Base-by-base conservation (phyloP, 2,113 vertebrate genomes). In the Lasiurus borealis region DNA sequence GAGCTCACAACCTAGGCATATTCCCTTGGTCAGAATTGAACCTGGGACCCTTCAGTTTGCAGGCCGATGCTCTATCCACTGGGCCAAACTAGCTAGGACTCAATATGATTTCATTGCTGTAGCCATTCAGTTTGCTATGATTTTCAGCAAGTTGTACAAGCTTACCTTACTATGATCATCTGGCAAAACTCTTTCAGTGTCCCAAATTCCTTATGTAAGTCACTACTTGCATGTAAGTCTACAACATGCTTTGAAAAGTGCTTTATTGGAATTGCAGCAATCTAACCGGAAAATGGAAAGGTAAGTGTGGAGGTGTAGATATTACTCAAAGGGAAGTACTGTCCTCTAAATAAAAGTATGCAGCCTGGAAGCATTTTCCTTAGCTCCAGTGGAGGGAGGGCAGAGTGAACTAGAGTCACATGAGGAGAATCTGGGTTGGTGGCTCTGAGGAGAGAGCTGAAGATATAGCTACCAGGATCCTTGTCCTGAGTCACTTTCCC, bases 171-270 rank as follows among this genome's bases (percentile, higher is more conserved):
- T 99, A 97, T 99, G 99, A 97, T 99, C 99, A 99, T 99, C 99
- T 99, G 98, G 76, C 99, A 99, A 99, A 99, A 99, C 98, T 99
- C 98, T 99, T 99, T 99, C 98, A 99, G 98, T 98, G 99, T 99
- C 99, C 99, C 99, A 98, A 99, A 99, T 98, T 99, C 99, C 98
- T 98, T 98, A 76, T 57, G 98, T 98, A 98, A 99, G 99, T 69
- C 98, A 97, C 97, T 98, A 90, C 98, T 98, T 98, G 98, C 97
- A 98, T 99, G 99, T 96, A 99, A 99, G 86, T 99, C 98, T 83
- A 98, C 98, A 93, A 99, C 99, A 80, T 99, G 99, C 97, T 99
- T 98, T 92, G 99, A 98, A 97, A 99, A 99, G 95, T 99, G 98
- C 97, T 99, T 99, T 97, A 98, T 98, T 88, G 99, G 98, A 96